These are phyloP conservation scores for Nanorana parkeri DNA, from an alignment of 2,113 vertebrate species.

Conservation along the genomic window DNA sequence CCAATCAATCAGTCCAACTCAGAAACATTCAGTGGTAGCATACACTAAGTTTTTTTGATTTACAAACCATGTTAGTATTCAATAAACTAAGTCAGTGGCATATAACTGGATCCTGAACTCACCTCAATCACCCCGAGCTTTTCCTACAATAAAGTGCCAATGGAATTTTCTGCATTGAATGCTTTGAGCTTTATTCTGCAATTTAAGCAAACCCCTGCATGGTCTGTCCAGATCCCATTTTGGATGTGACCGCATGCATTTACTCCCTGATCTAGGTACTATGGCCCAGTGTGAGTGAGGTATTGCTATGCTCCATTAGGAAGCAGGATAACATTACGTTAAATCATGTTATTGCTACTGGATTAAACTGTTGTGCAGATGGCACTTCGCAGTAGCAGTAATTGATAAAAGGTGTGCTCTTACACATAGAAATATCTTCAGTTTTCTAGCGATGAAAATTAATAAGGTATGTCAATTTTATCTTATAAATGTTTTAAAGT, in stretches of 20 bases:
- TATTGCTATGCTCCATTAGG: constrained; percentile 53
- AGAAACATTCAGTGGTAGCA: no score
- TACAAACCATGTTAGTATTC: no score
- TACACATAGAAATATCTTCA: not conserved
- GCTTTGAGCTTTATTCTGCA: constrained; percentile 69
- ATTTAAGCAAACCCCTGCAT: constrained; percentile 66
- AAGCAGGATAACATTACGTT: constrained; percentile 27
- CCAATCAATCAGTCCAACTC: no score
- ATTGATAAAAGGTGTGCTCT: not conserved
- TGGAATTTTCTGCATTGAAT: constrained; percentile 34
- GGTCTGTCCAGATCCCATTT: constrained; percentile 62
- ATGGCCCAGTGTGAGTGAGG: constrained; percentile 60
- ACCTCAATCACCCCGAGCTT: not conserved
- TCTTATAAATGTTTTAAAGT: not conserved
- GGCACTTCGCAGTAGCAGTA: constrained; percentile 19
- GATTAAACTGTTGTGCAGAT: constrained; percentile 1
- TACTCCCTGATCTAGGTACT: constrained; percentile 67
- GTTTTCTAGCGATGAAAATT: not conserved
- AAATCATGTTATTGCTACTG: constrained; percentile 23
- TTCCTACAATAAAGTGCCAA: not conserved
- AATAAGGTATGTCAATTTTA: not conserved
- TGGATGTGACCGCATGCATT: constrained; percentile 69
- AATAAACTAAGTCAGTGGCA: no score
- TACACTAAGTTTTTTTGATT: no score
- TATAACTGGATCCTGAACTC: not conserved